Conservation (phyloP, 2,113 vertebrate genomes). For the Ancistrus triradiatus region DNA sequence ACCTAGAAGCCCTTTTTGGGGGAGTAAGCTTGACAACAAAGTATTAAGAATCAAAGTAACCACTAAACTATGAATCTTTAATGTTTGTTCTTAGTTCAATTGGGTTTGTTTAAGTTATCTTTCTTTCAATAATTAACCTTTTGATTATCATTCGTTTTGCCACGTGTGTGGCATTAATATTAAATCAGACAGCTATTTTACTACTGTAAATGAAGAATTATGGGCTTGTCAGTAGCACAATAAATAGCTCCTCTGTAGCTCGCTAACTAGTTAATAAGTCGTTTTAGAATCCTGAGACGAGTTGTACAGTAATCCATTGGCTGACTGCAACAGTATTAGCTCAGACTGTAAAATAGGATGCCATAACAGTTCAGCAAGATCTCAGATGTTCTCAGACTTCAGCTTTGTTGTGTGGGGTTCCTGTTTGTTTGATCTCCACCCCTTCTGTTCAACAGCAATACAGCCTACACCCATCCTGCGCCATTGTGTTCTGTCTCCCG, state of each 20-base stretch:
- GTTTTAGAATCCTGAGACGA: no score
- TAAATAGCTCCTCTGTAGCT: no score
- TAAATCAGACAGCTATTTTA: neutral
- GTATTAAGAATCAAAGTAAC: neutral
- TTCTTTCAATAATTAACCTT: neutral
- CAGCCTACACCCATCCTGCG: conserved; percentile 41
- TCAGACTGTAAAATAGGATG: no score
- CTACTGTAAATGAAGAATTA: neutral
- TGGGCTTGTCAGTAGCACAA: no score
- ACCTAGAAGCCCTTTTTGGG: neutral
- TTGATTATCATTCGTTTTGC: conserved; percentile 12
- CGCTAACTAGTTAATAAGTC: no score
- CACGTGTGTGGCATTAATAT: neutral
- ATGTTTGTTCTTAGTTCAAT: neutral
- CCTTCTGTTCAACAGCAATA: conserved; percentile 1
- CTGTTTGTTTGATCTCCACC: conserved; percentile 36
- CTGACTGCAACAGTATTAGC: no score
- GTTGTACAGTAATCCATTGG: no score
- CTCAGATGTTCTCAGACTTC: neutral
- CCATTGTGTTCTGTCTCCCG: conserved; percentile 17
- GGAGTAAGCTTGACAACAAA: neutral
- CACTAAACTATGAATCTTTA: conserved; percentile 12
- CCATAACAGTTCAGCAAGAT: no score
- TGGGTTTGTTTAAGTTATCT: neutral
- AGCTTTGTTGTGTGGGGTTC: conserved; percentile 21